phyloP scores from a whole-genome alignment of 2,797 vertebrate genomes.

The Cichlasoma orientale region DNA sequence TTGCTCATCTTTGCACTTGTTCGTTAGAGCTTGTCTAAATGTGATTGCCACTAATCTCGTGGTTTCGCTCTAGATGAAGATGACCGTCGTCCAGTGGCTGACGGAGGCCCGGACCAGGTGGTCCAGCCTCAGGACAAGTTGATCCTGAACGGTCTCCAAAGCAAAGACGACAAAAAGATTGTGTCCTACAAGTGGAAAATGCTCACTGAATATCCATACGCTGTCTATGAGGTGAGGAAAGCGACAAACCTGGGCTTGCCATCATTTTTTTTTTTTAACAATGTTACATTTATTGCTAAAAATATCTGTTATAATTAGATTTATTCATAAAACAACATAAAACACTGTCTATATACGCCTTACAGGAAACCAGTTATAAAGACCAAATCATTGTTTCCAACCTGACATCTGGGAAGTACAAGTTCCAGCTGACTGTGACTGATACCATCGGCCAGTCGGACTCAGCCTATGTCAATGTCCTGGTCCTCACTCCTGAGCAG shows the following conservation, averaged over 20 bases:
- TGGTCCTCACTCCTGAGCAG: constrained; percentile 88
- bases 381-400: constrained; percentile 87
- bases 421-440: constrained; percentile 86
- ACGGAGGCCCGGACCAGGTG: constrained; percentile 82
- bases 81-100: constrained; percentile 80
- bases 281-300: neutral
- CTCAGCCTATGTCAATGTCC: constrained; percentile 81
- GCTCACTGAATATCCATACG: constrained; percentile 65
- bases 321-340: neutral
- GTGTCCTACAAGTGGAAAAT: constrained; percentile 82
- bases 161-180: constrained; percentile 81
- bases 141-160: constrained; percentile 82
- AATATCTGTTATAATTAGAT: neutral
- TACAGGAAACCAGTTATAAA: constrained; percentile 68
- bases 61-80: constrained; percentile 42
- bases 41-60: neutral
- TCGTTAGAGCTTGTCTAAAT: neutral
- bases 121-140: constrained; percentile 87
- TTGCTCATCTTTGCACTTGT: neutral
- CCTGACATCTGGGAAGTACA: constrained; percentile 87
- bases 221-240: constrained; percentile 80
- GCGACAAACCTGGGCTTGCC: neutral
- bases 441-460: constrained; percentile 79
- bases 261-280: neutral
- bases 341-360: neutral